Percentiles rank a stretch among this genome's conserved stretches.
These are phyloP conservation scores for Bilobella aurantiaca DNA, from an alignment of 1,140 invertebrate species.

Conservation along the genomic window DNA sequence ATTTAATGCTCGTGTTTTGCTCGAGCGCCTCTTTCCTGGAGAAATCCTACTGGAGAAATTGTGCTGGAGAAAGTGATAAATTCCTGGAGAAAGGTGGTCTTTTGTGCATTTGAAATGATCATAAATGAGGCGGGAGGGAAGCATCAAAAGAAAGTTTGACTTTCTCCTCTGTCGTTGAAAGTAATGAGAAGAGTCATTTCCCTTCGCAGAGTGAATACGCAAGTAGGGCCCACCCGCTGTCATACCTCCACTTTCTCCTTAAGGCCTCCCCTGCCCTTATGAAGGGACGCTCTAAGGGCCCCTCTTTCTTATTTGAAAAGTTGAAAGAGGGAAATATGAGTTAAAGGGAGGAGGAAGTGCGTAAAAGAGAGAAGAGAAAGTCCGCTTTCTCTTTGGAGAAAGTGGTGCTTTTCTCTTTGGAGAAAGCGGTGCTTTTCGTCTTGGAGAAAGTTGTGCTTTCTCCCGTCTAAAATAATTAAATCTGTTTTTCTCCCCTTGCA, in stretches of 20 bases:
- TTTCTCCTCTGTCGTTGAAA: constrained; percentile 3
- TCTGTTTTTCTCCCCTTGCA: constrained; percentile 39
- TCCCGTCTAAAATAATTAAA: background rate
- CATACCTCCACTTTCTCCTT: background rate
- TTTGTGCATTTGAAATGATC: background rate
- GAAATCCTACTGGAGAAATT: background rate
- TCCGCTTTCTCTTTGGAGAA: background rate
- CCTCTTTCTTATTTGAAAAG: background rate
- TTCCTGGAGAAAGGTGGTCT: too few species aligned
- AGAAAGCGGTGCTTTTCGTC: background rate
- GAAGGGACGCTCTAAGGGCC: background rate
- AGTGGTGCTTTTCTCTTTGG: background rate
- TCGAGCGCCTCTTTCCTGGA: background rate
- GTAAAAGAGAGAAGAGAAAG: background rate
- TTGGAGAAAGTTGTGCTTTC: background rate
- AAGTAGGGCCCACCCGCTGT: background rate
- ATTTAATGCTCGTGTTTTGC: too few species aligned
- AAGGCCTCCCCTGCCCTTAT: background rate
- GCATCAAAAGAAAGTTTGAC: background rate
- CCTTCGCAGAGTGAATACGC: background rate
- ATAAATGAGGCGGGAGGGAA: background rate
- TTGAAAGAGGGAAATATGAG: background rate
- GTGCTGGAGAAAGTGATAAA: background rate
- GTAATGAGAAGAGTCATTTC: constrained; percentile 3
- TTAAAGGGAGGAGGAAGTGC: background rate